phyloP scores from a whole-genome alignment of 2,113 vertebrate genomes.

The Callithrix jacchus region DNA sequence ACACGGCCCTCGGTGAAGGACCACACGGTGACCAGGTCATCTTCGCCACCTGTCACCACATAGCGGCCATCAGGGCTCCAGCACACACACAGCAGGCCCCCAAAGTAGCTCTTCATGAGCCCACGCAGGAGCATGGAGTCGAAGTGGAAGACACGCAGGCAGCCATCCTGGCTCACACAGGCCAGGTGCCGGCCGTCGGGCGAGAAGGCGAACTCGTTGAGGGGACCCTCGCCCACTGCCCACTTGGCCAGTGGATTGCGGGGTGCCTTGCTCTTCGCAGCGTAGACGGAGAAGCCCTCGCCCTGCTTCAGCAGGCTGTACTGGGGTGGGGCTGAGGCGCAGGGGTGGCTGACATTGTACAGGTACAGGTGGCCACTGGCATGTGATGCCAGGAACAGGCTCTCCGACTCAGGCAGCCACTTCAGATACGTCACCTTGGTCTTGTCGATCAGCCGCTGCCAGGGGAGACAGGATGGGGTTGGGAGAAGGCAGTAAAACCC shows the following conservation, averaged over 20 bases:
- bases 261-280: slow-evolving; percentile 91
- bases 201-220: slow-evolving; percentile 95
- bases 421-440: slow-evolving; percentile 93
- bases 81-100: slow-evolving; percentile 93
- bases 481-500: not conserved
- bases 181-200: slow-evolving; percentile 93
- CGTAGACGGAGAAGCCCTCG: slow-evolving; percentile 92
- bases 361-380: slow-evolving; percentile 96
- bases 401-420: slow-evolving; percentile 93
- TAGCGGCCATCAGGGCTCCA: slow-evolving; percentile 96
- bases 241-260: slow-evolving; percentile 93
- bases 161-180: slow-evolving; percentile 94
- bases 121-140: slow-evolving; percentile 94
- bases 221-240: slow-evolving; percentile 91
- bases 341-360: slow-evolving; percentile 91
- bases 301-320: slow-evolving; percentile 92
- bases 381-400: slow-evolving; percentile 92
- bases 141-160: slow-evolving; percentile 93
- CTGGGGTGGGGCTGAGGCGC: slow-evolving; percentile 86
- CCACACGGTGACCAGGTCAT: slow-evolving; percentile 95
- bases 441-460: slow-evolving; percentile 94
- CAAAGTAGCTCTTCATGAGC: slow-evolving; percentile 95
- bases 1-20: slow-evolving; percentile 92
- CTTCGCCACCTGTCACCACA: slow-evolving; percentile 92
- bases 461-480: not conserved